phyloP scores from a whole-genome alignment of 2,113 vertebrate species.

The Heterocephalus glaber region DNA sequence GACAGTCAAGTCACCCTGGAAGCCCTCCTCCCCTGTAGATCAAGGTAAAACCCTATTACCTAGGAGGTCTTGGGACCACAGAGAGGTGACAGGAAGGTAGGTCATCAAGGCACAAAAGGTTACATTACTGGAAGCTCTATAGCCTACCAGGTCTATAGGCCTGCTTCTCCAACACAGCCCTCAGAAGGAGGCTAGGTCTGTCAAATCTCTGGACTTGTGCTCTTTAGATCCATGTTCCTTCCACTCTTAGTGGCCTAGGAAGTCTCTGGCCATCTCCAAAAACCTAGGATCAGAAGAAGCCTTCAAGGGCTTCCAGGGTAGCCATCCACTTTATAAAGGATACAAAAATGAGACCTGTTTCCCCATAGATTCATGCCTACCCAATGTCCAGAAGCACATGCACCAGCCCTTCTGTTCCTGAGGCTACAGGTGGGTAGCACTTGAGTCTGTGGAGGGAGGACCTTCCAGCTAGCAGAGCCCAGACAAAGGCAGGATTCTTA shows the following conservation, averaged over 20 bases:
- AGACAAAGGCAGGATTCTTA: slow-evolving; percentile 7
- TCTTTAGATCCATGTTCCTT: background rate
- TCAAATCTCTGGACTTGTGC: background rate
- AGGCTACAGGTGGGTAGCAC: background rate
- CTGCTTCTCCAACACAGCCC: background rate
- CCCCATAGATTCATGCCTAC: background rate
- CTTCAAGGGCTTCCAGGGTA: background rate
- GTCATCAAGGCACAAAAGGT: background rate
- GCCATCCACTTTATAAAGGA: background rate
- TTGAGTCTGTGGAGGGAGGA: background rate
- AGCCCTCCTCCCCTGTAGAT: background rate
- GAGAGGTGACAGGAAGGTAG: background rate
- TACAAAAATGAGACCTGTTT: background rate
- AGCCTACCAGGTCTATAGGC: background rate
- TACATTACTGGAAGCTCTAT: background rate
- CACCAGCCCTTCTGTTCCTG: background rate
- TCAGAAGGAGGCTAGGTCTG: background rate
- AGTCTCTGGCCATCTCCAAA: background rate
- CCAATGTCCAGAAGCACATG: background rate
- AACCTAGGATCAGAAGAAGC: background rate
- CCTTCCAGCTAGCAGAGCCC: background rate
- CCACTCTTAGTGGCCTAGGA: background rate
- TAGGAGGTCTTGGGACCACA: background rate
- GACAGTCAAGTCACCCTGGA: background rate
- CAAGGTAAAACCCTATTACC: background rate